Conservation (phyloP, 2,113 vertebrate species). For the Gadus macrocephalus region DNA sequence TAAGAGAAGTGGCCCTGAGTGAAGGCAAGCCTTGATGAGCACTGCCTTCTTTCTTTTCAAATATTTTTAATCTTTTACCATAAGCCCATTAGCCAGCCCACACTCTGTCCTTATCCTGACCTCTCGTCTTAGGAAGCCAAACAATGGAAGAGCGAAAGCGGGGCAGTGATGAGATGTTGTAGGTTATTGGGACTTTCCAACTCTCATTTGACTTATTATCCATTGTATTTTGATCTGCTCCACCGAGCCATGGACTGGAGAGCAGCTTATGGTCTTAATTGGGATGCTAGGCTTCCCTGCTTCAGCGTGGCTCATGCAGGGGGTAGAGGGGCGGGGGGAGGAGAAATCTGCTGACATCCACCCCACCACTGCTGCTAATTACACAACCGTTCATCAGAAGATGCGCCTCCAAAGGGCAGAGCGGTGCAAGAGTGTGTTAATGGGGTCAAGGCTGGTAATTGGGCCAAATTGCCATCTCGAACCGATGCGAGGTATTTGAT, state of each 20-base stretch:
- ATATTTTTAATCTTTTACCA: no score
- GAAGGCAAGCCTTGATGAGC: background rate
- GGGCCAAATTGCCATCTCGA: conserved; percentile 26
- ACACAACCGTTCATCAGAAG: conserved; percentile 32
- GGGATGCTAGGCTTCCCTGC: conserved; percentile 25
- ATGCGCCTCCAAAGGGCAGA: conserved; percentile 35
- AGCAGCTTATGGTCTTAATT: conserved; percentile 60
- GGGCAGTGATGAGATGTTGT: no score
- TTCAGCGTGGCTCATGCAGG: conserved; percentile 24
- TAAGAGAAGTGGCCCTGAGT: background rate
- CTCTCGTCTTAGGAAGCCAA: no score
- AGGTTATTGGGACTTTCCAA: no score
- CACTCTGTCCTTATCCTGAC: no score
- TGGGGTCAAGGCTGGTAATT: conserved; percentile 31
- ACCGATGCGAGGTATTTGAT: conserved; percentile 12
- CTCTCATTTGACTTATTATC: no score
- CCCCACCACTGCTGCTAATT: conserved; percentile 46
- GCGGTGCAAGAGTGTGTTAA: conserved; percentile 45
- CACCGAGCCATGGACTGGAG: conserved; percentile 13
- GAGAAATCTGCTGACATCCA: conserved; percentile 40
- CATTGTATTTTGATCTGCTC: background rate
- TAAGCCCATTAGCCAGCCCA: no score
- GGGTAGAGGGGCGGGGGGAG: conserved; percentile 3
- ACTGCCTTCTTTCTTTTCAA: no score
- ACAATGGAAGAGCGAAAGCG: no score